Evolutionary conservation across 2,888 invertebrate genomes (phyloP).

Genomic region (Meteorus cinctellus): DNA sequence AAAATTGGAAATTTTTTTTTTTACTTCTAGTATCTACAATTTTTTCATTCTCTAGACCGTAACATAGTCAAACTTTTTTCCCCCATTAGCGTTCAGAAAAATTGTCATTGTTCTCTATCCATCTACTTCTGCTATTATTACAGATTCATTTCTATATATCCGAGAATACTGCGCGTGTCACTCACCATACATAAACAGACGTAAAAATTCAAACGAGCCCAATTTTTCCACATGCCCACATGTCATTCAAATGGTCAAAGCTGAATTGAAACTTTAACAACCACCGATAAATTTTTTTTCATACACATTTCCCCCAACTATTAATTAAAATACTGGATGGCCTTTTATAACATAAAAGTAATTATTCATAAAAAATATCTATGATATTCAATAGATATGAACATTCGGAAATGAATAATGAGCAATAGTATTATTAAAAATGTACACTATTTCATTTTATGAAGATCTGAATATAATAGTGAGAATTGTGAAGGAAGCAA

Average conservation of each 20-base stretch:
- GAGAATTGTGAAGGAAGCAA: constrained; percentile 7
- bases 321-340: background rate
- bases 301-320: background rate
- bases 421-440: too few relatives aligned
- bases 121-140: background rate
- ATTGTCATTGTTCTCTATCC: constrained; percentile 23
- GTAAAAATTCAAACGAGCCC: background rate
- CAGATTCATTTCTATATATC: background rate
- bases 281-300: too few relatives aligned
- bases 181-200: background rate
- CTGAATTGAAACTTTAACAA: background rate
- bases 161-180: constrained; percentile 13
- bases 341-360: background rate
- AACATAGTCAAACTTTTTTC: constrained; percentile 30
- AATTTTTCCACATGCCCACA: background rate
- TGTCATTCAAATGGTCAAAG: constrained; percentile 10
- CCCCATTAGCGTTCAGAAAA: background rate
- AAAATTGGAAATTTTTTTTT: constrained; percentile 21
- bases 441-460: background rate
- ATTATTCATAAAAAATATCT: background rate
- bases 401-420: too few relatives aligned
- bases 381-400: too few relatives aligned
- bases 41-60: background rate
- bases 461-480: background rate
- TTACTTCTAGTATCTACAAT: constrained; percentile 2